phyloP scores from a whole-genome alignment of 2,113 vertebrate genomes.

The Glareola pratincola region DNA sequence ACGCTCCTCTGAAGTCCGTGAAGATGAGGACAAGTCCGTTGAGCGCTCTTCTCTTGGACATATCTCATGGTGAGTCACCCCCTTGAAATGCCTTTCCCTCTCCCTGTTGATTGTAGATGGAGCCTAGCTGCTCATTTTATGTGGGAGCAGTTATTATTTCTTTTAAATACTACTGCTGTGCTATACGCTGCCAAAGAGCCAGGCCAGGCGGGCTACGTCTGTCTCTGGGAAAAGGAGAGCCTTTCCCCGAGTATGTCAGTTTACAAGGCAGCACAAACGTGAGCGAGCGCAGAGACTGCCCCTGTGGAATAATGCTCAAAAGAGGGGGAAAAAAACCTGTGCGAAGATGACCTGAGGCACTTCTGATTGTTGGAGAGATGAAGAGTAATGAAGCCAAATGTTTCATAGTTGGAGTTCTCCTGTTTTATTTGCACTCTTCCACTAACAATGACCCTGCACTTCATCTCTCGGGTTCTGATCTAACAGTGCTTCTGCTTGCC shows the following conservation, averaged over 20 bases:
- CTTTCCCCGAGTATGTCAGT: neutral
- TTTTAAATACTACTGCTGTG: neutral
- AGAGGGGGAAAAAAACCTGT: neutral
- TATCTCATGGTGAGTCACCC: neutral
- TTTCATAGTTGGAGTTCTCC: slow-evolving; percentile 25
- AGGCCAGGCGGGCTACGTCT: neutral
- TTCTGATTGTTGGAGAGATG: slow-evolving; percentile 9
- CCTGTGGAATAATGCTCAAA: neutral
- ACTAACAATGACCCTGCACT: neutral
- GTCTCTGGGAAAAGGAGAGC: neutral
- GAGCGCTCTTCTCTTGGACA: neutral
- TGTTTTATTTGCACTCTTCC: slow-evolving; percentile 17
- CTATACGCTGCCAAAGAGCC: neutral
- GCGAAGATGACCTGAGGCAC: slow-evolving; percentile 2
- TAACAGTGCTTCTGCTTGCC: neutral
- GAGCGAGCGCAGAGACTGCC: neutral
- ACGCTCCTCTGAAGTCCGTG: neutral
- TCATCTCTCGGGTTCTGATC: neutral
- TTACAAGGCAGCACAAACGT: neutral
- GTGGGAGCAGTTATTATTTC: neutral
- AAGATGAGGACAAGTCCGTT: neutral
- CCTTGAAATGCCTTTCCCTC: neutral
- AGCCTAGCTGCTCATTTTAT: neutral
- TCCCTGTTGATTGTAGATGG: neutral
- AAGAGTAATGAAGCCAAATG: slow-evolving; percentile 35